These are phyloP conservation scores for Whitmania pigra DNA, from an alignment of 1,140 invertebrate species.

Conservation along the genomic window DNA sequence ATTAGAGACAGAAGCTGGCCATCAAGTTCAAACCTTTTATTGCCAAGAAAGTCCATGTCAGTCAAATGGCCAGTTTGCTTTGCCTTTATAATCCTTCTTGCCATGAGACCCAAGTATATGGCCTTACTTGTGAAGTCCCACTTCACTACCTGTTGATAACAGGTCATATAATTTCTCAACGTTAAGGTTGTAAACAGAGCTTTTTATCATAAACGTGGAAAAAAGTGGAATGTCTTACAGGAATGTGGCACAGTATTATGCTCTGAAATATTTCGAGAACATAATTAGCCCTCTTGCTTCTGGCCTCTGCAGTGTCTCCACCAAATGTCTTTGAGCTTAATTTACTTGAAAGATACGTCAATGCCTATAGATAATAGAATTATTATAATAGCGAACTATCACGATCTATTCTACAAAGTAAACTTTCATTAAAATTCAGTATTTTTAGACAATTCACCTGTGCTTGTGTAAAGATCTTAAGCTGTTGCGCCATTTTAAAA, in stretches of 20 bases:
- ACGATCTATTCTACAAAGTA: too few relatives aligned
- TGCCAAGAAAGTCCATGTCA: slow-evolving; percentile 94
- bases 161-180: neutral
- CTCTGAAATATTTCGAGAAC: too few relatives aligned
- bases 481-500: slow-evolving; percentile 73
- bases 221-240: neutral
- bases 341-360: neutral
- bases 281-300: neutral
- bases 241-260: too few relatives aligned
- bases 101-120: slow-evolving; percentile 81
- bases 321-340: neutral
- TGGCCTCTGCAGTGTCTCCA: too few relatives aligned
- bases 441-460: slow-evolving; percentile 47
- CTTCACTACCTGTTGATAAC: slow-evolving; percentile 51
- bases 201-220: neutral
- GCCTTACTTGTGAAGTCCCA: slow-evolving; percentile 51
- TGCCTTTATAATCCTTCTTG: slow-evolving; percentile 73
- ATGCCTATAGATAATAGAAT: too few relatives aligned
- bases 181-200: slow-evolving; percentile 20
- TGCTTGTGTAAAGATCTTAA: slow-evolving; percentile 73
- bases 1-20: slow-evolving; percentile 85
- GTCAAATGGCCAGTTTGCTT: slow-evolving; percentile 60
- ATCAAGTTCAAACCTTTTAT: slow-evolving; percentile 91
- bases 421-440: neutral
- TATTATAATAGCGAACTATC: slow-evolving; percentile 1